Evolutionary conservation across 1,140 invertebrate species (phyloP), one percentile per base, ranked within the genome.

Genomic region (Drosophila murphyi): DNA sequence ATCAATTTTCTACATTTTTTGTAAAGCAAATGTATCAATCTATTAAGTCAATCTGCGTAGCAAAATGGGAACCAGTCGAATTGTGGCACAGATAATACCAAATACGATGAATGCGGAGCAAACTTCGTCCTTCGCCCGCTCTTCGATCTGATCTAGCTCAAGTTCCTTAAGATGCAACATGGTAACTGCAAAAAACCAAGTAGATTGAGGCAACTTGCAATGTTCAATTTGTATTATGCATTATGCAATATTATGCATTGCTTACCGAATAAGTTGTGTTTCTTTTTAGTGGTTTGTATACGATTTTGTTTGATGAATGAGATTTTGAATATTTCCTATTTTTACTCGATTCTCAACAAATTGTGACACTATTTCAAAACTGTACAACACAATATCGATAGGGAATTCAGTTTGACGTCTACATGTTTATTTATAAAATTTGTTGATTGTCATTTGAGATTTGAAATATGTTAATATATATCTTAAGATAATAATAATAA

Each of bases 81-180:
- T 74, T 3, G 76, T 41, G 0, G 73, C 67, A 52, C 80, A 83
- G 8, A 82, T 41, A 3, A 74, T 31, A 1, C 34, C 63, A 8
- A 88, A 88, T 0, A 88, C 56, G 2, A 88, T 51, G 0, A 88
- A 29, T 56, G 48, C 89, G 31, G 80, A 80, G 2, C 60, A 72
- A 4, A 80, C 70, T 39, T 88, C 85, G 2, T 72, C 73, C 56
- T 74, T 80, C 55, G 77, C 68, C 0, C 52, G 68, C 0, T 63
- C 12, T 10, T 80, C 76, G 5, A 62, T 45, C 3, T 47, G 32
- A 7, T 8, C 54, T 0, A 39, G 10, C 7, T 77, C 77, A 34
- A 72, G 39, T 34, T 72, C 47, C 52, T 55, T 78, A 3, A 80
- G 29, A 12, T 72, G 85, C 29, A 83, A 78, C 83, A 87, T 87